phyloP scores from a whole-genome alignment of 2,797 vertebrate species.

The Mus spretus region DNA sequence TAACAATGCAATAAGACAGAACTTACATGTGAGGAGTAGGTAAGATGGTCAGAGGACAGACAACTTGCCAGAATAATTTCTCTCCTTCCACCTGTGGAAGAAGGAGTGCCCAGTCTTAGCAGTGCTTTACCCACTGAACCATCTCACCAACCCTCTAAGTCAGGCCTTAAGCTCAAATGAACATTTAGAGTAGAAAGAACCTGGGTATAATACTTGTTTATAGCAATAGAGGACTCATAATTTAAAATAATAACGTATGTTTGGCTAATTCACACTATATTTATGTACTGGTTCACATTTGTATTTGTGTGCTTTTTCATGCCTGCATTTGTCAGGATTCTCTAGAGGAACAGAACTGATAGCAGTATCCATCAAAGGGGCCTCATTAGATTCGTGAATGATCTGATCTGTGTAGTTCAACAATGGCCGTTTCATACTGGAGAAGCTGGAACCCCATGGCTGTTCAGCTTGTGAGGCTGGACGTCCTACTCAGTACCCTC shows the following conservation, averaged over 20 bases:
- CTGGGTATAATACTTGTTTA: background rate
- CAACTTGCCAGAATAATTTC: background rate
- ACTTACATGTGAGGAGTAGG: background rate
- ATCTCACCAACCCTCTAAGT: background rate
- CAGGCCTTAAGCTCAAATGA: background rate
- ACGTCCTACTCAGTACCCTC: background rate
- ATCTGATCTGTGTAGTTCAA: background rate
- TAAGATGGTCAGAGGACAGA: background rate
- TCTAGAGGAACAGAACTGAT: background rate
- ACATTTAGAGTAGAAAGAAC: background rate
- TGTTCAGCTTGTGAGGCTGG: background rate
- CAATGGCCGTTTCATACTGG: background rate
- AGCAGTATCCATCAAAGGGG: background rate
- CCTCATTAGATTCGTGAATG: background rate
- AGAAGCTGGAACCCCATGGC: background rate
- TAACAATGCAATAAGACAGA: background rate
- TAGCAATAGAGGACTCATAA: slow-evolving; percentile 1
- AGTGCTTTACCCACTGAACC: background rate
- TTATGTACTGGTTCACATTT: background rate
- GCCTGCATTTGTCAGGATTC: background rate
- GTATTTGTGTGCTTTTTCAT: background rate
- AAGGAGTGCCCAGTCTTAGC: background rate
- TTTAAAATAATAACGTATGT: background rate
- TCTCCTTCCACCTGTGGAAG: background rate
- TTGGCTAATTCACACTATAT: background rate